Conservation (phyloP, 2,797 vertebrate genomes). For the Alcedo quadribrachys region DNA sequence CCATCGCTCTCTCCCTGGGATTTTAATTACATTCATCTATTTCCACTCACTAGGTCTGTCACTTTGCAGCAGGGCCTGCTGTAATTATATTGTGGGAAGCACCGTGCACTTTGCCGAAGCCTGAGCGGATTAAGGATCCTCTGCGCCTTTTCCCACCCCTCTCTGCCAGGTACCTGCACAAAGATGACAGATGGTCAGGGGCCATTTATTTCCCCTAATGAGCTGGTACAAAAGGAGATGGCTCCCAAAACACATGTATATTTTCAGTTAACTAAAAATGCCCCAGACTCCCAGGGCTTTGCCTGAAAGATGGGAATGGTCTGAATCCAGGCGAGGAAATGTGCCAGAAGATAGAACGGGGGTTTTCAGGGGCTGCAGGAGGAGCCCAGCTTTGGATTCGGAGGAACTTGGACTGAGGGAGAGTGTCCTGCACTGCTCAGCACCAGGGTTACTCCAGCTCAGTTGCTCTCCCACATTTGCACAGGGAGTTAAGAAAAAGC, state of each 20-base stretch:
- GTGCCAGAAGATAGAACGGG: background rate
- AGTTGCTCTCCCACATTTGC: background rate
- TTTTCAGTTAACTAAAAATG: constrained; percentile 59
- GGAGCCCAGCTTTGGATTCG: background rate
- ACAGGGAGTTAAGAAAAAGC: background rate
- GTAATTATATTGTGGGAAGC: constrained; percentile 72
- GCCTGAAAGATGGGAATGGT: background rate
- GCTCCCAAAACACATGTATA: constrained; percentile 50
- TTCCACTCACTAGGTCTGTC: constrained; percentile 67
- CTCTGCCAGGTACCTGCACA: constrained; percentile 59
- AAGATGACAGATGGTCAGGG: constrained; percentile 71
- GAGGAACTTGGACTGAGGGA: background rate
- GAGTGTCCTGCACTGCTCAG: background rate
- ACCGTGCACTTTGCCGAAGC: constrained; percentile 56
- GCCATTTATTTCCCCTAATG: constrained; percentile 48
- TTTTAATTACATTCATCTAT: constrained; percentile 75
- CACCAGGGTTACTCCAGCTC: background rate
- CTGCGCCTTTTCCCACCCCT: constrained; percentile 31
- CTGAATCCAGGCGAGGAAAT: background rate
- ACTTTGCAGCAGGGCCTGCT: constrained; percentile 38
- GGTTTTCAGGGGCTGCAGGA: background rate
- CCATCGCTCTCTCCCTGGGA: constrained; percentile 34
- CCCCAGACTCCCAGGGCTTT: constrained; percentile 15
- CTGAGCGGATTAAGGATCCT: constrained; percentile 51
- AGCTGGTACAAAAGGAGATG: constrained; percentile 56